Evolutionary conservation across 2,797 vertebrate genomes (phyloP).

Genomic region (Diplodus puntazzo): DNA sequence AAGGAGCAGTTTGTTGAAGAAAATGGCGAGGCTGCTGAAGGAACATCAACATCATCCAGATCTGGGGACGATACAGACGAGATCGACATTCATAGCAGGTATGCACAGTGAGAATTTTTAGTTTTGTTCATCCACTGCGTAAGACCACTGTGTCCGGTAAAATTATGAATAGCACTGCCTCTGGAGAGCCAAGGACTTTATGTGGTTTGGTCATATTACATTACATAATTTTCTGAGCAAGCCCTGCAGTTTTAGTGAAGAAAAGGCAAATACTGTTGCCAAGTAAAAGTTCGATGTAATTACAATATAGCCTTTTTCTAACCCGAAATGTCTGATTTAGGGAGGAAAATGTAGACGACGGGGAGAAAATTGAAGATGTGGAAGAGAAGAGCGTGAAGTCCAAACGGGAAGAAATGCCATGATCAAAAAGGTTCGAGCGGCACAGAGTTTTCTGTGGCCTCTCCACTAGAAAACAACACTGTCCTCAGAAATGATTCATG

Average conservation of each 20-base stretch:
- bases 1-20: constrained; percentile 90
- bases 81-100: constrained; percentile 78
- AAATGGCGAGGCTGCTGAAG: constrained; percentile 79
- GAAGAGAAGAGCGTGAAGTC: constrained; percentile 81
- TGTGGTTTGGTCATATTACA: constrained; percentile 77
- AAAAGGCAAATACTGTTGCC: constrained; percentile 71
- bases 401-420: constrained; percentile 78
- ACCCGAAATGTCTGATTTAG: constrained; percentile 83
- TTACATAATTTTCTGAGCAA: constrained; percentile 81
- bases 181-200: constrained; percentile 74
- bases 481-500: constrained; percentile 75
- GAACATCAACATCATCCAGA: constrained; percentile 32
- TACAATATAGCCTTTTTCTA: constrained; percentile 79
- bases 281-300: constrained; percentile 81
- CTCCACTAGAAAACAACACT: constrained; percentile 71
- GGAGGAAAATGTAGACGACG: constrained; percentile 80
- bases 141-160: constrained; percentile 70
- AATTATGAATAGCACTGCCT: constrained; percentile 75
- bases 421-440: constrained; percentile 77
- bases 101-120: constrained; percentile 60
- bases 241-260: constrained; percentile 64
- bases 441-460: constrained; percentile 71
- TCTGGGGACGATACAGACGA: constrained; percentile 52
- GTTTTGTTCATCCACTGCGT: constrained; percentile 61
- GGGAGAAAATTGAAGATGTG: constrained; percentile 83